These are phyloP conservation scores for Pangasius mekongensis DNA, from an alignment of 2,797 vertebrate genomes.

Conservation along the genomic window DNA sequence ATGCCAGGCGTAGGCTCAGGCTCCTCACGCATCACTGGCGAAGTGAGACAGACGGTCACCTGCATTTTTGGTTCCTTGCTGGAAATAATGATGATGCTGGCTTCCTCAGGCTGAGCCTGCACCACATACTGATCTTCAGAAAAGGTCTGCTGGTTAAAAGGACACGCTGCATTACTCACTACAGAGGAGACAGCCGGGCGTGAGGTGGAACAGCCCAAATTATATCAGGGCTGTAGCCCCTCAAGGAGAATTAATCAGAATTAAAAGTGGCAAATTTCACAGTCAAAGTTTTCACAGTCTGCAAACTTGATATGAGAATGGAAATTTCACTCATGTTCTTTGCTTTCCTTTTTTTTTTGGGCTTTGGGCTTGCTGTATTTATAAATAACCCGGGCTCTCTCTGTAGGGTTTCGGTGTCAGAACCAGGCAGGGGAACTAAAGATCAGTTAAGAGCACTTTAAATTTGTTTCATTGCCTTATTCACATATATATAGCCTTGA, in stretches of 20 bases:
- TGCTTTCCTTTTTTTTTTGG: not conserved
- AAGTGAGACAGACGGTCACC: slow-evolving; percentile 85
- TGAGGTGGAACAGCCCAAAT: not conserved
- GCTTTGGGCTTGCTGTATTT: not conserved
- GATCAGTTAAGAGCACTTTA: slow-evolving; percentile 74
- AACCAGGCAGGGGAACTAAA: slow-evolving; percentile 83
- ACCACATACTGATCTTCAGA: slow-evolving; percentile 86
- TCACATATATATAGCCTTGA: not conserved
- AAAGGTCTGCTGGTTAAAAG: slow-evolving; percentile 85
- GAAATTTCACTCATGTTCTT: not conserved
- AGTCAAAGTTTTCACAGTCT: not conserved
- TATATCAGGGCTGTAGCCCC: not conserved
- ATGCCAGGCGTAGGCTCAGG: slow-evolving; percentile 71
- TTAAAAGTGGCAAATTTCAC: not conserved
- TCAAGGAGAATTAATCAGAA: not conserved
- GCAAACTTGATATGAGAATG: not conserved
- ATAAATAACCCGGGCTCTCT: slow-evolving; percentile 71
- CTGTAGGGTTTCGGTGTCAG: slow-evolving; percentile 81
- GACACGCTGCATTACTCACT: slow-evolving; percentile 81
- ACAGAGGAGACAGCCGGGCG: slow-evolving; percentile 73
- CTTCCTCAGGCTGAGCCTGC: slow-evolving; percentile 79
- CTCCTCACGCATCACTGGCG: slow-evolving; percentile 85
- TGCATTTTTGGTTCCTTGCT: slow-evolving; percentile 86
- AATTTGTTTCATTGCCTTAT: slow-evolving; percentile 11
- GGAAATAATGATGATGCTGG: slow-evolving; percentile 82